Conservation (phyloP, 1,140 invertebrate species). For the Aphidius gifuensis region DNA sequence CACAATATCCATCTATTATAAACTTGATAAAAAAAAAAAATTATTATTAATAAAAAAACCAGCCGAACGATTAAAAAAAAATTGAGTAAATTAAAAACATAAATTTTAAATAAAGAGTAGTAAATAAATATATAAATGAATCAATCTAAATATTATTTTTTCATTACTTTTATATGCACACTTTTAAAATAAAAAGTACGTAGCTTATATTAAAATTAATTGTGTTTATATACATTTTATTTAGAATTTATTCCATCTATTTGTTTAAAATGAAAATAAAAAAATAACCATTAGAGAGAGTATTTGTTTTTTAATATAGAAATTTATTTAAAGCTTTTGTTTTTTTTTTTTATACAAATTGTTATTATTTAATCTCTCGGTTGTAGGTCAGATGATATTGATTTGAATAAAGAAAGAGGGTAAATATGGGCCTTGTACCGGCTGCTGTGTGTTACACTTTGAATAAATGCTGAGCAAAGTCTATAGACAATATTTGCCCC, state of each 20-base stretch:
- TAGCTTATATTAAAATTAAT: too few species aligned
- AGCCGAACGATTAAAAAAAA: too few species aligned
- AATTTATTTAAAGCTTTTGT: slow-evolving; percentile 3
- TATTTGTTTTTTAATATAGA: too few species aligned
- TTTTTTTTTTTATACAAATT: slow-evolving; percentile 11
- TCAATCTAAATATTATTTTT: not conserved
- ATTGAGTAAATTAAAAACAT: too few species aligned
- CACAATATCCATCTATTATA: too few species aligned
- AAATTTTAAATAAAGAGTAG: too few species aligned
- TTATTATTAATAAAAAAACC: too few species aligned
- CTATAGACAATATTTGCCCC: slow-evolving; percentile 18
- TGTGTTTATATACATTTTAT: too few species aligned
- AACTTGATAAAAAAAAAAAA: not conserved
- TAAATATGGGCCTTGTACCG: not conserved
- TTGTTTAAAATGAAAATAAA: not conserved
- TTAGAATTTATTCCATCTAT: not conserved
- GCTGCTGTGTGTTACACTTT: slow-evolving; percentile 5
- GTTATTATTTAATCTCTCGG: slow-evolving; percentile 12
- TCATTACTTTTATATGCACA: not conserved
- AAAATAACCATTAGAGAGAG: not conserved
- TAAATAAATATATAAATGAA: too few species aligned
- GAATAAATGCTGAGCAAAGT: slow-evolving; percentile 10
- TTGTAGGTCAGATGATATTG: slow-evolving; percentile 29
- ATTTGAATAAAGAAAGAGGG: slow-evolving; percentile 14
- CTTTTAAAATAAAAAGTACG: too few species aligned